phyloP scores from a whole-genome alignment of 2,888 invertebrate species.

The Chloroclystis v-ata region DNA sequence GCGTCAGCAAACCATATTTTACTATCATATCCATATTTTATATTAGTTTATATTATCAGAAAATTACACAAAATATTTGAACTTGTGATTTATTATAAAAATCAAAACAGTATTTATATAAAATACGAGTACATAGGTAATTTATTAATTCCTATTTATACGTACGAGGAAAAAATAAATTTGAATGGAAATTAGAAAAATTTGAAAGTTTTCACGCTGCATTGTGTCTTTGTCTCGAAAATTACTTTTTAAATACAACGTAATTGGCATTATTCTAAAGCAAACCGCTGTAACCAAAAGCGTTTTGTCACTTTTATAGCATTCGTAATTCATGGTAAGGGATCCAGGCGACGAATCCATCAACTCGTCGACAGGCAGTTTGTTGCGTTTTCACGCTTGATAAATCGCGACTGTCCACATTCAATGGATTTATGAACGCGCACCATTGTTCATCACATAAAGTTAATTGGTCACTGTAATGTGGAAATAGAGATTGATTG shows the following conservation, averaged over 20 bases:
- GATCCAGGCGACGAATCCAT: conserved; percentile 73
- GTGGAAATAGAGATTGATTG: conserved; percentile 20
- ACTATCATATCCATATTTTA: conserved; percentile 43
- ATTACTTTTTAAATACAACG: background rate
- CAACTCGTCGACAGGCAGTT: conserved; percentile 73
- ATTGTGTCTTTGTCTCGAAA: too few relatives aligned
- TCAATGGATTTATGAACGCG: conserved; percentile 62
- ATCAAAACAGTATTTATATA: too few relatives aligned
- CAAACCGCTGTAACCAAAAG: conserved; percentile 32
- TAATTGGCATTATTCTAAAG: conserved; percentile 31
- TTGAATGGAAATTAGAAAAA: too few relatives aligned
- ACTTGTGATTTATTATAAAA: too few relatives aligned
- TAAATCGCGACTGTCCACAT: conserved; percentile 71
- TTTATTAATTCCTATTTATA: too few relatives aligned
- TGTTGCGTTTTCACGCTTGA: conserved; percentile 75
- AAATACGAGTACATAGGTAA: too few relatives aligned
- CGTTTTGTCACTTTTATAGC: conserved; percentile 51
- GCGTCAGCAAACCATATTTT: conserved; percentile 56
- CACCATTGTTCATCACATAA: conserved; percentile 55
- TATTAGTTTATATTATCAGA: conserved; percentile 1
- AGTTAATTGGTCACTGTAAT: conserved; percentile 46
- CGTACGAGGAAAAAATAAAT: too few relatives aligned
- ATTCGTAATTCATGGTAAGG: conserved; percentile 59
- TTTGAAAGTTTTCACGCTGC: too few relatives aligned
- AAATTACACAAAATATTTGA: too few relatives aligned